Percentiles rank a stretch among this genome's conserved stretches.
Conservation (phyloP, 2,888 invertebrate genomes). For the Drosophila flavopinicola region DNA sequence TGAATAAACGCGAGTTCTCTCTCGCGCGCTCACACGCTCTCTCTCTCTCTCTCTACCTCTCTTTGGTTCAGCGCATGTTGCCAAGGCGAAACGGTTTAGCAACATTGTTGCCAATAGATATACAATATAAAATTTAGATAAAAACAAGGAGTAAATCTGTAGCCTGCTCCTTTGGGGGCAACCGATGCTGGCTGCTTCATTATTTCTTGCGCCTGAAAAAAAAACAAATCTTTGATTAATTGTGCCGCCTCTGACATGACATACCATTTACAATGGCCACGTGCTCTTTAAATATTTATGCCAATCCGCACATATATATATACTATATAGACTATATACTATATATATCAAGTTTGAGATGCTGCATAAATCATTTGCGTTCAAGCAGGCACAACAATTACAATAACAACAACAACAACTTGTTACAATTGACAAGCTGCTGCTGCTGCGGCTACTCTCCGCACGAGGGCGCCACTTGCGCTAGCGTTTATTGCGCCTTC, state of each 20-base stretch:
- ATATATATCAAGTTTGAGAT: neutral
- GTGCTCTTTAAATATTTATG: constrained; percentile 76
- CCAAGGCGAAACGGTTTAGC: constrained; percentile 38
- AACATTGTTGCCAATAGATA: constrained; percentile 21
- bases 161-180: constrained; percentile 17
- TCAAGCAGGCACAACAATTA: constrained; percentile 18
- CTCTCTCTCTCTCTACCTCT: neutral
- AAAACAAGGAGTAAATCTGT: neutral
- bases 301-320: constrained; percentile 8
- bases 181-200: constrained; percentile 36
- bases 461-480: constrained; percentile 44
- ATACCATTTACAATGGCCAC: constrained; percentile 78
- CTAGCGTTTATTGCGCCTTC: neutral
- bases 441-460: constrained; percentile 21
- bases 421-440: constrained; percentile 40
- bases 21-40: neutral
- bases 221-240: constrained; percentile 77
- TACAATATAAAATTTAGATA: neutral
- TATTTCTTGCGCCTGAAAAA: constrained; percentile 40
- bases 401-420: constrained; percentile 32
- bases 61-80: constrained; percentile 21
- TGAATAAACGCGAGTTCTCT: constrained; percentile 35
- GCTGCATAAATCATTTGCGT: constrained; percentile 64
- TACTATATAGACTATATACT: neutral
- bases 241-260: constrained; percentile 69